Evolutionary conservation across 2,888 invertebrate species (phyloP).

Genomic region (Unio pictorum): DNA sequence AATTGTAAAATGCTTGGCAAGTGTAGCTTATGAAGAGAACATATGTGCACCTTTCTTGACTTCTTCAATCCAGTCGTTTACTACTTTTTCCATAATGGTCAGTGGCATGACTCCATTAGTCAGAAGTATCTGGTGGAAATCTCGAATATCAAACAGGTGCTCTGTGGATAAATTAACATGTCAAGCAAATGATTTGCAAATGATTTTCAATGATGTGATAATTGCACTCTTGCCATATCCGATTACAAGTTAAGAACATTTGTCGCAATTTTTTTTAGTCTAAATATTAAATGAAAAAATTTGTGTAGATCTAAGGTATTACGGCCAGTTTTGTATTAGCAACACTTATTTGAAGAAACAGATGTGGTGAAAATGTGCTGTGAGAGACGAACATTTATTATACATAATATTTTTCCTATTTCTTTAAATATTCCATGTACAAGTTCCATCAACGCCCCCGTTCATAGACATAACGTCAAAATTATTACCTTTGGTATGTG

Average conservation of each 20-base stretch:
- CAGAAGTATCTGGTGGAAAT: conserved; percentile 68
- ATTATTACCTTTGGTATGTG: no score
- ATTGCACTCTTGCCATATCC: neutral
- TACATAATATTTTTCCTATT: no score
- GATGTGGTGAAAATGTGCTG: neutral
- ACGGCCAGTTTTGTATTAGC: no score
- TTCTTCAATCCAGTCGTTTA: conserved; percentile 45
- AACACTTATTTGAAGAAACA: neutral
- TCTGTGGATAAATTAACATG: conserved; percentile 29
- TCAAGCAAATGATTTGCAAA: neutral
- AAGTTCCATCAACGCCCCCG: no score
- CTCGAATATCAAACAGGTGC: conserved; percentile 58
- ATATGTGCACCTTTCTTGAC: neutral
- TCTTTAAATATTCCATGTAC: no score
- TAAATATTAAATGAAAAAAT: neutral
- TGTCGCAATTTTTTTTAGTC: neutral
- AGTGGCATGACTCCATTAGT: conserved; percentile 61
- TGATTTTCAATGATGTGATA: neutral
- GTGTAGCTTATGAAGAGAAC: no score
- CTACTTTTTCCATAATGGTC: conserved; percentile 55
- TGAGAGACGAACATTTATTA: neutral
- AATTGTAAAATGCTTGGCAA: no score
- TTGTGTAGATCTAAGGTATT: no score
- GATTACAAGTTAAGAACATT: neutral
- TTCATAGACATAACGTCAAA: no score